Evolutionary conservation across 2,888 invertebrate species (phyloP).

Genomic region (Megastigmus dorsalis): DNA sequence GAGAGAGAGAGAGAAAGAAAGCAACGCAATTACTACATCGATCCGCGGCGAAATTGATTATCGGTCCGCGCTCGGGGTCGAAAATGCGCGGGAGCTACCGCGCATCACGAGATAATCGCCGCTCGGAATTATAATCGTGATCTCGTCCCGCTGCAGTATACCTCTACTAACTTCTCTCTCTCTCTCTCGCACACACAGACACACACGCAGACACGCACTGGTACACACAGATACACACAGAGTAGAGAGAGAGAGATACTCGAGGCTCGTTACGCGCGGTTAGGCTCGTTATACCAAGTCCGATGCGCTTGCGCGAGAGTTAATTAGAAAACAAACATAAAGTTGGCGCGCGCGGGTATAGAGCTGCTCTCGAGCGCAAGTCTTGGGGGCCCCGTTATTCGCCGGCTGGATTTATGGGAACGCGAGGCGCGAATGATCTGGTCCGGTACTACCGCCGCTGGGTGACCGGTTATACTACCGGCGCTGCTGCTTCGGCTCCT

Average conservation of each 20-base stretch:
- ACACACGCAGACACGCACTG: too few relatives aligned
- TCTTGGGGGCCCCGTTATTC: conserved; percentile 64
- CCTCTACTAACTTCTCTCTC: conserved; percentile 8
- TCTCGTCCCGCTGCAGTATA: not conserved
- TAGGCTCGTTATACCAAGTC: conserved; percentile 17
- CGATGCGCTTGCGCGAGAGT: conserved; percentile 57
- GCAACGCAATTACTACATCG: not conserved
- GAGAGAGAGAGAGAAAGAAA: not conserved
- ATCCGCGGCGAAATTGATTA: conserved; percentile 18
- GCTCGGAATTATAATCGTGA: conserved; percentile 25
- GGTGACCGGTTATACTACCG: conserved; percentile 61
- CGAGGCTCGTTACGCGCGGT: conserved; percentile 28
- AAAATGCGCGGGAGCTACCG: conserved; percentile 22
- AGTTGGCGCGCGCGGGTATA: conserved; percentile 68
- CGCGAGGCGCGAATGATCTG: conserved; percentile 65
- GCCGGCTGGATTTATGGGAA: conserved; percentile 67
- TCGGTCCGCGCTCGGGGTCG: too few relatives aligned
- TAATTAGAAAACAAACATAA: conserved; percentile 72
- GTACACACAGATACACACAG: too few relatives aligned
- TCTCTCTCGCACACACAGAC: too few relatives aligned
- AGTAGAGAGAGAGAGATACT: too few relatives aligned
- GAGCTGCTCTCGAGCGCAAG: too few relatives aligned
- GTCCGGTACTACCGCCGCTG: conserved; percentile 57
- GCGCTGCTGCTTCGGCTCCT: not conserved
- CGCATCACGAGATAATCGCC: conserved; percentile 16